Conservation (phyloP, 2,888 invertebrate species). For the Diarsia dahlii region DNA sequence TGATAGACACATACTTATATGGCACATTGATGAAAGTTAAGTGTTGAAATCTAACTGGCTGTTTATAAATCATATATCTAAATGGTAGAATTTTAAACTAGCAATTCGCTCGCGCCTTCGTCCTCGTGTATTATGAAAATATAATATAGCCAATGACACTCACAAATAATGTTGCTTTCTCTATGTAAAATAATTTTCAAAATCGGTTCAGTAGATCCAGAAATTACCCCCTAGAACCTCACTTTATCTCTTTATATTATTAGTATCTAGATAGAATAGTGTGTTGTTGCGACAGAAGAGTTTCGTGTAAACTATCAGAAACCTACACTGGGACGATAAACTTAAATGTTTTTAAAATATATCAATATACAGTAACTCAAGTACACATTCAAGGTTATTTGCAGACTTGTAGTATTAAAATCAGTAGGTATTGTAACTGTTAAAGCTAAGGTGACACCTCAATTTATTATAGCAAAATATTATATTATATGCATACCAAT, state of each 20-base stretch:
- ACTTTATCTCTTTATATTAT: no score
- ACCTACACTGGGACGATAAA: neutral
- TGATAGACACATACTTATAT: constrained; percentile 4
- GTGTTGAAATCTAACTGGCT: neutral
- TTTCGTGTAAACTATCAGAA: neutral
- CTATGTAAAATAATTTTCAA: no score
- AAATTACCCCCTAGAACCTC: no score
- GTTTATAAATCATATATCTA: no score
- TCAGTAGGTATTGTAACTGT: no score
- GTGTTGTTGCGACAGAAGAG: neutral
- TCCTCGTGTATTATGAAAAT: no score
- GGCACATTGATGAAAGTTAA: constrained; percentile 15
- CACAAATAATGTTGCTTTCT: no score
- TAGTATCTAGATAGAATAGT: no score
- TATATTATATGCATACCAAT: neutral
- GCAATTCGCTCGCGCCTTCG: no score
- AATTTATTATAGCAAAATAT: neutral
- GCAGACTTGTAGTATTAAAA: no score
- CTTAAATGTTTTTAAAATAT: neutral
- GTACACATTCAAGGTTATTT: neutral
- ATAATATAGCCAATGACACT: no score
- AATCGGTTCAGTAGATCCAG: no score
- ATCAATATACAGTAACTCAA: neutral
- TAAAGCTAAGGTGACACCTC: neutral
- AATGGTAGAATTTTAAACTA: neutral